Evolutionary conservation across 2,113 vertebrate species (phyloP), one percentile per base, ranked within the genome.

Genomic region (Pelecanus crispus): DNA sequence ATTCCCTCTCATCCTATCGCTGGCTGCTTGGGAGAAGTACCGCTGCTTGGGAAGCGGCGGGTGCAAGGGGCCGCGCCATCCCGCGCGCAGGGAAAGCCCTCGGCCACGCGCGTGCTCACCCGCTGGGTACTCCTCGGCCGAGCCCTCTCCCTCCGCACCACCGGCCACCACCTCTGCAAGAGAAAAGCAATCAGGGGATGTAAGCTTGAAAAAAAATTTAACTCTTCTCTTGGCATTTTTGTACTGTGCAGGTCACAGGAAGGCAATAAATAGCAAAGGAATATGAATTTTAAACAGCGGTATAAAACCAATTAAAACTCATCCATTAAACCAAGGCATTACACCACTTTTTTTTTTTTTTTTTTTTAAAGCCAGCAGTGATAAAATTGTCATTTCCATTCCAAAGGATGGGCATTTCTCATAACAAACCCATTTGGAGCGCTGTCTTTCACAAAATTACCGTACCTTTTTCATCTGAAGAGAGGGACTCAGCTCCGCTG

Each of bases 381-480:
- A 6, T 1, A 34, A n/a, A 55, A 38, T 2, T 3, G 32, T 14
- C 42, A 13, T 26, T 74, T 36, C 44, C 31, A 3, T 6, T 25
- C 49, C n/a, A 0, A 10, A 73, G 26, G 42, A 47, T 0, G 11
- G 10, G n/a, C 29, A 68, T 62, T 84, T 92, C 44, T 42, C 47
- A 29, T 32, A 70, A 63, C 28, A 21, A 38, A 77, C 24, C 63
- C 38, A 17, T 17, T 25, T 17, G 9, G 28, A 73, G 16, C 4
- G 6, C 24, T 24, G 8, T 14, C 32, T 34, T 66, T 36, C 56
- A 42, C 81, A 40, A 65, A 47, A 42, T 7, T 8, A 59, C 50
- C 6, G 15, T 97, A 98, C 95, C 97, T 97, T 97, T 96, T 31
- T 96, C 97, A 80, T 97, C 96, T 22, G 88, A 91, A 50, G 89